phyloP scores from a whole-genome alignment of 1,140 invertebrate species.

The Meteorus sp. region DNA sequence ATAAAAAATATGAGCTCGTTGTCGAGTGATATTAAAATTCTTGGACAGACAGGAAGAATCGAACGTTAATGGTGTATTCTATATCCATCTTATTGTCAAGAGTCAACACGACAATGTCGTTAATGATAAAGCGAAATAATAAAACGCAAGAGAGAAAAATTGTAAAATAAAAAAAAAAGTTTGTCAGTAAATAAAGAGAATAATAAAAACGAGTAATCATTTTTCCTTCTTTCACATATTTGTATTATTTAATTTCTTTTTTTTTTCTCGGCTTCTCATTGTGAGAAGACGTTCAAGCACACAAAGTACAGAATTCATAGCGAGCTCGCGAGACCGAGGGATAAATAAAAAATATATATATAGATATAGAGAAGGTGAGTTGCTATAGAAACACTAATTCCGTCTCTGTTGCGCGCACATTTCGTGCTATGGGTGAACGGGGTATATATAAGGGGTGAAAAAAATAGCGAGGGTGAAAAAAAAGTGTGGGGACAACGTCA shows the following conservation, averaged over 20 bases:
- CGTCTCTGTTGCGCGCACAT: conserved; percentile 44
- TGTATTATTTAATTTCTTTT: too few relatives aligned
- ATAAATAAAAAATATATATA: too few relatives aligned
- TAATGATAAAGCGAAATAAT: conserved; percentile 5
- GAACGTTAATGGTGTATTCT: conserved; percentile 15
- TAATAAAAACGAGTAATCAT: too few relatives aligned
- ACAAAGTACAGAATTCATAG: too few relatives aligned
- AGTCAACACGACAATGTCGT: conserved; percentile 1
- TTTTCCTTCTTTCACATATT: too few relatives aligned
- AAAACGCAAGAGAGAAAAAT: too few relatives aligned
- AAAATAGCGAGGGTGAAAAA: conserved; percentile 60
- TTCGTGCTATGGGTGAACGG: conserved; percentile 9
- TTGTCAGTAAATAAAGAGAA: too few relatives aligned
- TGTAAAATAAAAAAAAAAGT: too few relatives aligned
- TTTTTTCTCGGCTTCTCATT: too few relatives aligned
- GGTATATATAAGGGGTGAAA: conserved; percentile 42
- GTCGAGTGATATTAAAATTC: conserved; percentile 16
- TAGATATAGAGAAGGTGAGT: conserved; percentile 44
- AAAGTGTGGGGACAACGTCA: conserved; percentile 58
- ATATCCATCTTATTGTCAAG: neutral
- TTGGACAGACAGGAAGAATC: conserved; percentile 17
- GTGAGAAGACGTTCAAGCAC: too few relatives aligned
- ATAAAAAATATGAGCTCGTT: neutral
- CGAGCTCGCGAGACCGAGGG: too few relatives aligned
- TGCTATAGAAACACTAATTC: conserved; percentile 60